Percentiles rank a stretch among this genome's conserved stretches.
Conservation (phyloP, 2,888 invertebrate species). For the Rapana venosa region DNA sequence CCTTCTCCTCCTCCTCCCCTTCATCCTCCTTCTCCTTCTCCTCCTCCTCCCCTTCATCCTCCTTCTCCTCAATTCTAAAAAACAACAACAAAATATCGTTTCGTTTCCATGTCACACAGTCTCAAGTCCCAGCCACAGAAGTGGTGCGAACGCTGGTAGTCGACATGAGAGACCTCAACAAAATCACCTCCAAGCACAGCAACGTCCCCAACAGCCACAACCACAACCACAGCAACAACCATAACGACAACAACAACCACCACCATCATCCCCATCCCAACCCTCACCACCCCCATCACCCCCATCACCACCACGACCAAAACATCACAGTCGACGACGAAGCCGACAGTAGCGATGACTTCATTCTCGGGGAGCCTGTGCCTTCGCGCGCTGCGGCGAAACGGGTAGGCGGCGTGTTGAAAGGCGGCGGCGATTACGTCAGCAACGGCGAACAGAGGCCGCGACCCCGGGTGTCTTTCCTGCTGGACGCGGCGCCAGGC, state of each 20-base stretch:
- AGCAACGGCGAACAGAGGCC: slow-evolving; percentile 22
- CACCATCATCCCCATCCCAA: not conserved
- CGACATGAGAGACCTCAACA: slow-evolving; percentile 24
- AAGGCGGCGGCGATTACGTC: slow-evolving; percentile 23
- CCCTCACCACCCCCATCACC: not conserved
- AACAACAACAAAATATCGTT: too few relatives aligned
- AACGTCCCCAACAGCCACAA: not conserved
- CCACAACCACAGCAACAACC: not conserved
- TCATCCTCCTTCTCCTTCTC: not conserved
- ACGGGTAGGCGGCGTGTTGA: not conserved
- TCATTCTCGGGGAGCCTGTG: not conserved
- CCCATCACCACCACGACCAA: not conserved
- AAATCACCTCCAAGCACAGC: not conserved
- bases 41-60: not conserved
- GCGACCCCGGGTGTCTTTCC: slow-evolving; percentile 25
- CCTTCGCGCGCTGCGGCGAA: not conserved
- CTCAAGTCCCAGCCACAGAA: not conserved
- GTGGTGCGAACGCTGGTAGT: slow-evolving; percentile 22
- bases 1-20: not conserved
- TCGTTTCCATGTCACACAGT: not conserved
- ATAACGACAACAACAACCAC: not conserved
- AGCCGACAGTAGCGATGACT: not conserved
- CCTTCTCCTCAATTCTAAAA: not conserved
- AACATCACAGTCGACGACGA: not conserved
- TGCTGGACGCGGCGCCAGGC: slow-evolving; percentile 17